Percentiles rank a stretch among this genome's conserved stretches.
Evolutionary conservation across 2,113 vertebrate species (phyloP).

Genomic region (Platycercus adscitus): DNA sequence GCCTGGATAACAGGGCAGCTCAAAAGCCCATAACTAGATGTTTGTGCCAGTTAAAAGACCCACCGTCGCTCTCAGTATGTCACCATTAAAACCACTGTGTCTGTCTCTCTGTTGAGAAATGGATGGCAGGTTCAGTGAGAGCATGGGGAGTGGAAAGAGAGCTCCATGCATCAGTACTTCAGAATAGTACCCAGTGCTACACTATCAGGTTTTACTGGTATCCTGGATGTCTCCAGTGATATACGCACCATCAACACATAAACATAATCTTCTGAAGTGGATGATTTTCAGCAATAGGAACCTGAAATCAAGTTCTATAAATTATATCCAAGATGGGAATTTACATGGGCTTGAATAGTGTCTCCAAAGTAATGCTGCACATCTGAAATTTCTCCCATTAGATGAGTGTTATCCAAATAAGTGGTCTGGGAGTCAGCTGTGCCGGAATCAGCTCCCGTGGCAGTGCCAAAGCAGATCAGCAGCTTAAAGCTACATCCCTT

Average conservation of each 20-base stretch:
- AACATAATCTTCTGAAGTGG: neutral
- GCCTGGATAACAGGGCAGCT: neutral
- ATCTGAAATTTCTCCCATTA: conserved; percentile 4
- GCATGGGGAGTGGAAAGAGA: neutral
- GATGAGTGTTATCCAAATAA: neutral
- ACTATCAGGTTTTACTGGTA: neutral
- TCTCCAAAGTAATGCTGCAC: neutral
- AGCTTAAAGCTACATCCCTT: neutral
- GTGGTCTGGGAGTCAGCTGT: neutral
- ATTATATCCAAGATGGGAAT: neutral
- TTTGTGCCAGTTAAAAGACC: neutral
- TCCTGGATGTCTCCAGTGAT: neutral
- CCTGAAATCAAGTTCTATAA: neutral
- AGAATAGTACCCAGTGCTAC: neutral
- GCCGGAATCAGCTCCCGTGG: neutral
- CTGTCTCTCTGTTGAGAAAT: neutral
- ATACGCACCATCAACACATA: neutral
- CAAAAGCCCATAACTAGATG: neutral
- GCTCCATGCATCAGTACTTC: accelerated
- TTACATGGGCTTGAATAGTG: neutral
- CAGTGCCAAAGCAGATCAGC: neutral
- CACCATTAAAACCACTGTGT: neutral
- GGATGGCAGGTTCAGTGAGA: neutral
- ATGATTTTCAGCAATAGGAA: neutral
- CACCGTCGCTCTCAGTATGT: neutral